Evolutionary conservation across 2,888 invertebrate species (phyloP).

Genomic region (Caenorhabditis auriculariae): DNA sequence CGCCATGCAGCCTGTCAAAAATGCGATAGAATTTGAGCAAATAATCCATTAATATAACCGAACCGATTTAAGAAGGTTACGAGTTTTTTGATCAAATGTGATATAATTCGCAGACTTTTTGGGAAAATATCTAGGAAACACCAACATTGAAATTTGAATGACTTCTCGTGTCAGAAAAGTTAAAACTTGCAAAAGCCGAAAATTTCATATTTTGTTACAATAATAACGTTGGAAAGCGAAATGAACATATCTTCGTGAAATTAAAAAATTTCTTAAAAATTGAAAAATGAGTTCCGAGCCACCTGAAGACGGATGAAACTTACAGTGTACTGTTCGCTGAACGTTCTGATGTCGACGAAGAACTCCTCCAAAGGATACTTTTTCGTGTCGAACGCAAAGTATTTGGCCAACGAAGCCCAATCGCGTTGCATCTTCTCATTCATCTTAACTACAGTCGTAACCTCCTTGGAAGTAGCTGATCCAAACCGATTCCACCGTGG

Average conservation of each 20-base stretch:
- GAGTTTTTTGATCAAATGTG: too few species aligned
- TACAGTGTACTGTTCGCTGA: slow-evolving; percentile 85
- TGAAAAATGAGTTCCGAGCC: background rate
- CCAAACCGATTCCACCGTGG: slow-evolving; percentile 74
- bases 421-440: slow-evolving; percentile 86
- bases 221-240: too few species aligned
- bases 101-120: too few species aligned
- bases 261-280: background rate
- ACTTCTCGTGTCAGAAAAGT: too few species aligned
- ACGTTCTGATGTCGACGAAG: slow-evolving; percentile 89
- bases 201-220: too few species aligned
- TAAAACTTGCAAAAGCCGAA: too few species aligned
- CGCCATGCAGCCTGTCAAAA: slow-evolving; percentile 27
- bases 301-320: slow-evolving; percentile 63
- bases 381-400: slow-evolving; percentile 84
- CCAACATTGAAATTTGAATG: too few species aligned
- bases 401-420: slow-evolving; percentile 83
- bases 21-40: background rate
- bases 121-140: too few species aligned
- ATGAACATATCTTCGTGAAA: too few species aligned
- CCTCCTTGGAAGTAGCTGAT: background rate
- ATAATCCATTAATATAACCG: too few species aligned
- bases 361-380: slow-evolving; percentile 95
- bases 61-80: too few species aligned
- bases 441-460: slow-evolving; percentile 71